phyloP scores from a whole-genome alignment of 2,888 invertebrate species.

The Apodemia zela region DNA sequence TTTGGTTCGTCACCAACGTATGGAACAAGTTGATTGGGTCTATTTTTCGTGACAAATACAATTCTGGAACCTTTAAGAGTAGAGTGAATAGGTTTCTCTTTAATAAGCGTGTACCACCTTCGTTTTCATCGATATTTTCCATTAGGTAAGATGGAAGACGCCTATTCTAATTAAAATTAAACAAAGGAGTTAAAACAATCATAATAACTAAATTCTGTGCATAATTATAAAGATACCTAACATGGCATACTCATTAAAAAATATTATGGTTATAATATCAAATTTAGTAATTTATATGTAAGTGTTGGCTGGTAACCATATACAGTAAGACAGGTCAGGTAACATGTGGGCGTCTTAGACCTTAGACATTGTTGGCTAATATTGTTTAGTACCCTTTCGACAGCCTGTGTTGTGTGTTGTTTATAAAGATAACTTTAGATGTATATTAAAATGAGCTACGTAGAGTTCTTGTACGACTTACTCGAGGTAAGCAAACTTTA shows the following conservation, averaged over 20 bases:
- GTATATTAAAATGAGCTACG: conserved; percentile 54
- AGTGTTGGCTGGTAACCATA: conserved; percentile 40
- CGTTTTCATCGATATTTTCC: too few relatives aligned
- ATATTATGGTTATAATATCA: conserved; percentile 25
- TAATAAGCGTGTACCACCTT: too few relatives aligned
- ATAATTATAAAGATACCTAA: background rate
- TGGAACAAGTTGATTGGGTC: too few relatives aligned
- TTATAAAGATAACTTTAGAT: conserved; percentile 19
- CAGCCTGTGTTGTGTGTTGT: conserved; percentile 28
- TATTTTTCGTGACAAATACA: too few relatives aligned
- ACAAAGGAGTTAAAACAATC: background rate
- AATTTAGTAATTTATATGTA: conserved; percentile 21
- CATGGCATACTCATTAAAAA: conserved; percentile 19
- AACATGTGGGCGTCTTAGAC: conserved; percentile 56
- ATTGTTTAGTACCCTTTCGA: conserved; percentile 22
- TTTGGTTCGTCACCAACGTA: too few relatives aligned
- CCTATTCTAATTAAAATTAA: too few relatives aligned
- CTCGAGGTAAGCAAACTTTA: conserved; percentile 61
- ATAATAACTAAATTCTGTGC: background rate
- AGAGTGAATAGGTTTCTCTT: too few relatives aligned
- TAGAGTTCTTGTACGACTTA: conserved; percentile 64
- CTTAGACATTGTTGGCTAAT: conserved; percentile 46
- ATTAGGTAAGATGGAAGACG: too few relatives aligned
- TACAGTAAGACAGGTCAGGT: conserved; percentile 50
- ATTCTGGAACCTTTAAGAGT: too few relatives aligned